Base-by-base conservation (phyloP, 2,797 vertebrate genomes). In the Enteromius thamalakanensis region DNA sequence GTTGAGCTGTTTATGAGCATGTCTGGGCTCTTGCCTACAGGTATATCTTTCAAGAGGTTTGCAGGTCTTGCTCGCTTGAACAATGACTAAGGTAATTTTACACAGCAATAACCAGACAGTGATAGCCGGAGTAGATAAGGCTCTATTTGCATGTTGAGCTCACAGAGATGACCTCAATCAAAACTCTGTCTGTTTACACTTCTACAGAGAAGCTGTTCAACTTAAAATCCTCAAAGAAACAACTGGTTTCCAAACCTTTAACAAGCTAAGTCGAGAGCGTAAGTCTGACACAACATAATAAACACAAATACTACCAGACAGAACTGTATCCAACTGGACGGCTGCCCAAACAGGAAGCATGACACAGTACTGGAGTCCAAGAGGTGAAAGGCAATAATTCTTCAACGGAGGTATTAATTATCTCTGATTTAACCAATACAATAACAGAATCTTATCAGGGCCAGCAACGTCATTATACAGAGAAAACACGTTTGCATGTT, bases 101-200 rank as follows among this genome's bases (percentile, higher is more conserved):
- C 60, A 19, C 26, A 81, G 77, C 71, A 69, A 77, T 74, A 76
- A 69, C 75, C 58, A 81, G 79, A 77, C 77, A 80, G 32, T 60
- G 67, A 86, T 75, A 76, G 76, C 64, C 12, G n/a, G 34, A 26
- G 15, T 21, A 83, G 83, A 88, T 86, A 86, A 75, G 60, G 9
- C 21, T 10, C 29, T 32, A 80, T 88, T 88, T 85, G 77, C 83
- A 74, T 86, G 62, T 37, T 72, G 72, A 55, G 72, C 51, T 74
- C 82, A 58, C 60, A 76, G 49, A 72, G 72, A 82, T 21, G 17
- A 23, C 32, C 42, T 76, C 62, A 34, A 84, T 86, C 62, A 82
- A 78, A 76, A 72, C 80, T 55, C 58, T 15, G 26, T 40, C 67
- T 32, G 49, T 76, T 49, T 37, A 82, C 40, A 85, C 60, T 68